Base-by-base conservation (phyloP, 2,113 vertebrate genomes). In the Nestor notabilis region DNA sequence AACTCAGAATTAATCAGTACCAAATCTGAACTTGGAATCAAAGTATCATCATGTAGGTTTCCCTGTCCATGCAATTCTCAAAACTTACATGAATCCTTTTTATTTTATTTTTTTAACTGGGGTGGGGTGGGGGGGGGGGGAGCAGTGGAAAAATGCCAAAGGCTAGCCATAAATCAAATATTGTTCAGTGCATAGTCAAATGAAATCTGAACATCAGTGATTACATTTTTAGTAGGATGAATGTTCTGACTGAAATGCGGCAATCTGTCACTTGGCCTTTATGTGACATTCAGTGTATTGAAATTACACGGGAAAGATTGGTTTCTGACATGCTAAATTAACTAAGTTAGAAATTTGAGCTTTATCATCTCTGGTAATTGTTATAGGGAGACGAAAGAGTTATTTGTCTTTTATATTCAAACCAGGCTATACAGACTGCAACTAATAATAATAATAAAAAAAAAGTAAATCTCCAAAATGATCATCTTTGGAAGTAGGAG, bases 221-320 rank as follows among this genome's bases (percentile, higher is more conserved):
- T 66, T 93, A 94, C 95, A 97, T 87, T 93, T 96, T 97, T 97
- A 91, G 83, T 93, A 97, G 95, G 95, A 93, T 97, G 95, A 97
- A 92, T 97, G 97, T 98, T 98, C 97, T 97, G 95, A 98, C 98
- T 97, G 97, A 98, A 97, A 98, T 44, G 89, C 97, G 97, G 96
- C 98, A 98, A 98, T 98, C 98, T 98, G 98, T 98, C 97, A 94
- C 96, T 98, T 98, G 98, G 98, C 98, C 98, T 98, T 98, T 98
- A 97, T 96, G 80, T 98, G 98, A 98, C 98, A 98, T 98, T 98
- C 98, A 98, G 96, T 97, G 96, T 95, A 98, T 92, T 97, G 96
- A 98, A 98, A 97, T 98, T 98, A 97, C 94, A 94, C 97, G 97
- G 92, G 93, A 98, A 95, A 97, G 97, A 98, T 96, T 97, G 95